These are phyloP conservation scores for Coluber constrictor DNA, from an alignment of 2,797 vertebrate genomes.

Conservation along the genomic window DNA sequence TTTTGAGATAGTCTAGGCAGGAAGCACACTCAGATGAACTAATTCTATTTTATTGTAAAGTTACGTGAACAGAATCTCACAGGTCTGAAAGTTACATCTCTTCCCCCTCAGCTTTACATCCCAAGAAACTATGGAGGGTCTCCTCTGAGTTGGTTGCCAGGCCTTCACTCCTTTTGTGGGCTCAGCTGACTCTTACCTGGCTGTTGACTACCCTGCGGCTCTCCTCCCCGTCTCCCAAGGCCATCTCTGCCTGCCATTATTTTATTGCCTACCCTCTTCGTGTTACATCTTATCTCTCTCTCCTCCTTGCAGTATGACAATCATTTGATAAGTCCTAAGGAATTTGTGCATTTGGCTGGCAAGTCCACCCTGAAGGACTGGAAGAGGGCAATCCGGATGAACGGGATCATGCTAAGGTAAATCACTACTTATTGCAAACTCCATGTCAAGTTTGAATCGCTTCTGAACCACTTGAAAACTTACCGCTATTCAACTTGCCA, in stretches of 20 bases:
- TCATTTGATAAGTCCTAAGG: slow-evolving; percentile 96
- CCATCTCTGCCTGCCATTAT: neutral
- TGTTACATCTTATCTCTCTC: slow-evolving; percentile 1
- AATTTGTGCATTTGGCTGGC: slow-evolving; percentile 95
- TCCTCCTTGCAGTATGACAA: slow-evolving; percentile 81
- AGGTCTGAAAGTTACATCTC: neutral
- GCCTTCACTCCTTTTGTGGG: neutral
- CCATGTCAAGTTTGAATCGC: too few relatives aligned
- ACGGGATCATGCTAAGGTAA: slow-evolving; percentile 95
- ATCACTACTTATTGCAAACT: neutral
- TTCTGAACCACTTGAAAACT: too few relatives aligned
- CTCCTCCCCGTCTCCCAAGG: neutral
- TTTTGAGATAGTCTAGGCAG: neutral
- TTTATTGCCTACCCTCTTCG: neutral
- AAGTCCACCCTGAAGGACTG: slow-evolving; percentile 98
- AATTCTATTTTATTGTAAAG: neutral
- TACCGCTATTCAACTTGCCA: too few relatives aligned
- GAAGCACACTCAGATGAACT: neutral
- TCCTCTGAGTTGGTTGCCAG: neutral
- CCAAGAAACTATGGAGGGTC: neutral
- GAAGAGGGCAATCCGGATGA: slow-evolving; percentile 97
- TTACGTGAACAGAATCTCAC: neutral
- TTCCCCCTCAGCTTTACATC: neutral
- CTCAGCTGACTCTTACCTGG: neutral
- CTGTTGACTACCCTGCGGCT: neutral